phyloP scores from a whole-genome alignment of 2,888 invertebrate genomes.

The Colletes collaris region DNA sequence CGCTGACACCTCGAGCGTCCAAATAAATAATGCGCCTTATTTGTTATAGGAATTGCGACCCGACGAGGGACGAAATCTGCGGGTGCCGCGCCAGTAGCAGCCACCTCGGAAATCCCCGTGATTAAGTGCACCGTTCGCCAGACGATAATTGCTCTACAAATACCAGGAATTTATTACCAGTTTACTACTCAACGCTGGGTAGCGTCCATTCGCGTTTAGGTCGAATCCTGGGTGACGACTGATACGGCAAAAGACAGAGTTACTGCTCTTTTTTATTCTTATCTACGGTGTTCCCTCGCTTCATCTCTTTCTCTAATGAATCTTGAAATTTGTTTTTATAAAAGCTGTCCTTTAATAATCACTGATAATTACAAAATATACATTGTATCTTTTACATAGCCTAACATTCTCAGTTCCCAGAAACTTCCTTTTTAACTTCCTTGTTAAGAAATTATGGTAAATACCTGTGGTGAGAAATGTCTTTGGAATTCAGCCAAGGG shows the following conservation, averaged over 20 bases:
- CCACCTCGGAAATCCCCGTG: slow-evolving; percentile 38
- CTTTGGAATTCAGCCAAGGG: too few species aligned
- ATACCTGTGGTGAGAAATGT: too few species aligned
- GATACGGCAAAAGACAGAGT: neutral
- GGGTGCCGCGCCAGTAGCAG: slow-evolving; percentile 32
- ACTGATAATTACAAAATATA: too few species aligned
- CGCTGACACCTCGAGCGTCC: slow-evolving; percentile 76
- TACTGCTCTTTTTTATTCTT: too few species aligned
- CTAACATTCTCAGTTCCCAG: too few species aligned
- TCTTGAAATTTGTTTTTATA: too few species aligned
- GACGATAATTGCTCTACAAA: slow-evolving; percentile 61
- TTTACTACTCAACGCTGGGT: neutral
- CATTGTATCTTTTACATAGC: too few species aligned
- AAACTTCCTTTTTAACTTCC: too few species aligned
- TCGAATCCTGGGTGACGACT: neutral
- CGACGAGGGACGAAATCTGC: slow-evolving; percentile 62
- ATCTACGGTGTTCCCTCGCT: too few species aligned
- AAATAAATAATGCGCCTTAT: slow-evolving; percentile 78
- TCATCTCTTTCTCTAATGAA: too few species aligned
- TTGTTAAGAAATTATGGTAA: too few species aligned
- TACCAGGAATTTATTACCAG: slow-evolving; percentile 38
- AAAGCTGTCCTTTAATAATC: too few species aligned
- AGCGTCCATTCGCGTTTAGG: neutral
- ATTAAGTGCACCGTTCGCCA: slow-evolving; percentile 52
- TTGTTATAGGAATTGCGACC: slow-evolving; percentile 71